Conservation (phyloP, 2,888 invertebrate species). For the Idaea straminata region DNA sequence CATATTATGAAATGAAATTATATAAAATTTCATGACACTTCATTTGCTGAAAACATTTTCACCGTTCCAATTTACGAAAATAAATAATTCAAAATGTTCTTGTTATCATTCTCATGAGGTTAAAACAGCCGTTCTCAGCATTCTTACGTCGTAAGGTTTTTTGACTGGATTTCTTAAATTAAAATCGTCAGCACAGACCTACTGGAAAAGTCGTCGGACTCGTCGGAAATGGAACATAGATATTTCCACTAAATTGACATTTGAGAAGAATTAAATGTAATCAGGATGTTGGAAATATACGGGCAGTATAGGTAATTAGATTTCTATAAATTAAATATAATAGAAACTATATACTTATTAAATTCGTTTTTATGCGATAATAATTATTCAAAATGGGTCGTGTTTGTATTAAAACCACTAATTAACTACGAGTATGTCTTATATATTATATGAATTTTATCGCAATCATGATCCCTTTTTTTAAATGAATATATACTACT, state of each 20-base stretch:
- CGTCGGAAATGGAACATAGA: slow-evolving; percentile 6
- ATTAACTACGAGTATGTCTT: too few relatives aligned
- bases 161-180: background rate
- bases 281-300: slow-evolving; percentile 7
- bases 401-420: too few relatives aligned
- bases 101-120: background rate
- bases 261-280: slow-evolving; percentile 41
- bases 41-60: background rate
- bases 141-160: background rate
- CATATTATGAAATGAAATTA: background rate
- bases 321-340: too few relatives aligned
- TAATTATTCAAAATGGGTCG: too few relatives aligned
- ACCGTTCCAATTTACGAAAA: background rate
- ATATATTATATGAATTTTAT: too few relatives aligned
- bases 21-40: background rate
- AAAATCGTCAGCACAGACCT: slow-evolving; percentile 9
- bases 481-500: too few relatives aligned
- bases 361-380: too few relatives aligned
- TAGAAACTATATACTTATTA: too few relatives aligned
- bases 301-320: too few relatives aligned
- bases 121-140: background rate
- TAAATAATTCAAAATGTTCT: background rate
- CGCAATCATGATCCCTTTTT: too few relatives aligned
- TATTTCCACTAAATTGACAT: slow-evolving; percentile 23
- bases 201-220: background rate